Percentiles rank a stretch among this genome's conserved stretches.
phyloP scores from a whole-genome alignment of 2,888 invertebrate species.

The Drosophila conformis region DNA sequence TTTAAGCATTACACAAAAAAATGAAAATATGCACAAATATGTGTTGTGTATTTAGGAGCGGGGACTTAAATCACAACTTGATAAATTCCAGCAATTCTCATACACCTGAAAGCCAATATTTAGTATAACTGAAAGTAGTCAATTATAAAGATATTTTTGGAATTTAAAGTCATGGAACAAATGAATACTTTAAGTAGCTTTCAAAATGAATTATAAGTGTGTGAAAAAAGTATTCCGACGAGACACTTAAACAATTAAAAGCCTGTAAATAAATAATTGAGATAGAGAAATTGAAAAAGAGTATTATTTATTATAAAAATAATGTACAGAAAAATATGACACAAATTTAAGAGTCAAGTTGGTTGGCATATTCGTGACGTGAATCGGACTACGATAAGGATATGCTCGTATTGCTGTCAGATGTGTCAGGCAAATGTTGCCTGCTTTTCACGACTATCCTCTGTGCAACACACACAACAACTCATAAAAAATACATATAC shows the following conservation, averaged over 20 bases:
- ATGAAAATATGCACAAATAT: not conserved
- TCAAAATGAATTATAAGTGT: not conserved
- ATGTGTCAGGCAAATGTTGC: constrained; percentile 24
- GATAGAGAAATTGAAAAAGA: not conserved
- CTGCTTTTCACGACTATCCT: not conserved
- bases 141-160: not conserved
- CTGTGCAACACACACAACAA: not conserved
- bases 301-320: not conserved
- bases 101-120: not conserved
- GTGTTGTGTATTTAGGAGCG: not conserved
- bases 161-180: not conserved
- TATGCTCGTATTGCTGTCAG: constrained; percentile 2
- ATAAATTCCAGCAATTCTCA: not conserved
- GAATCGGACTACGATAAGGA: not conserved
- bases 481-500: constrained; percentile 3
- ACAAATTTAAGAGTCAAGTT: not conserved
- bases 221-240: not conserved
- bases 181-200: not conserved
- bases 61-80: not conserved
- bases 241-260: not conserved
- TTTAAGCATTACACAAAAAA: not conserved
- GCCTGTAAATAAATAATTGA: not conserved
- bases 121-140: not conserved
- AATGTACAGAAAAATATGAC: not conserved
- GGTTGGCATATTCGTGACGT: not conserved